phyloP scores from a whole-genome alignment of 2,113 vertebrate genomes.

The Dendrocopos noguchii region DNA sequence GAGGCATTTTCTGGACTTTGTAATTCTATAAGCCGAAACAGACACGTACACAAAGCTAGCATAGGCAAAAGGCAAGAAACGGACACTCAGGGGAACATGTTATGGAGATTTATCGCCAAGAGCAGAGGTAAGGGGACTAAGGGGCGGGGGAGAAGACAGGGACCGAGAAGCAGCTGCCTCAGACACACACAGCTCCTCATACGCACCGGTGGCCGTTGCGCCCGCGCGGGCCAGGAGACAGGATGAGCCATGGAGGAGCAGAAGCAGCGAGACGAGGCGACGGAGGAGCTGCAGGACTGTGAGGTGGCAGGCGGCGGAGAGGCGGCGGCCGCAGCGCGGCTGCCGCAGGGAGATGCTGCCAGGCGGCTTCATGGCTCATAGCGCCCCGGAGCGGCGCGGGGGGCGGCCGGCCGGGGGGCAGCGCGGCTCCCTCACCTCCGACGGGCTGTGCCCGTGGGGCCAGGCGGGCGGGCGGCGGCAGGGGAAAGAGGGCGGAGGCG shows the following conservation, averaged over 20 bases:
- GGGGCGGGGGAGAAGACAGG: too few relatives aligned
- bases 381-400: slow-evolving; percentile 69
- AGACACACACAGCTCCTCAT: background rate
- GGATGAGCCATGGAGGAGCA: slow-evolving; percentile 67
- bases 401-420: background rate
- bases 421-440: background rate
- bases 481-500: too few relatives aligned
- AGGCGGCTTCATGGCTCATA: slow-evolving; percentile 82
- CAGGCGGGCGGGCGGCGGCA: background rate
- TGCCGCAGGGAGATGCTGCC: slow-evolving; percentile 73
- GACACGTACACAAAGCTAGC: background rate
- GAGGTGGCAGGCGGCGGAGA: background rate
- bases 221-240: slow-evolving; percentile 49
- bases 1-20: background rate
- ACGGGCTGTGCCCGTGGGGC: background rate
- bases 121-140: background rate
- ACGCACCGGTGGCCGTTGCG: slow-evolving; percentile 74
- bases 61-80: background rate
- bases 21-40: background rate
- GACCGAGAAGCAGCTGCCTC: background rate
- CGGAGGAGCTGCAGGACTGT: slow-evolving; percentile 46
- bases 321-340: slow-evolving; percentile 40
- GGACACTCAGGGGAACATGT: background rate
- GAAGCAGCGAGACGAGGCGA: slow-evolving; percentile 62
- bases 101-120: background rate